Evolutionary conservation across 2,113 vertebrate species (phyloP).

Genomic region (Corapipo altera): DNA sequence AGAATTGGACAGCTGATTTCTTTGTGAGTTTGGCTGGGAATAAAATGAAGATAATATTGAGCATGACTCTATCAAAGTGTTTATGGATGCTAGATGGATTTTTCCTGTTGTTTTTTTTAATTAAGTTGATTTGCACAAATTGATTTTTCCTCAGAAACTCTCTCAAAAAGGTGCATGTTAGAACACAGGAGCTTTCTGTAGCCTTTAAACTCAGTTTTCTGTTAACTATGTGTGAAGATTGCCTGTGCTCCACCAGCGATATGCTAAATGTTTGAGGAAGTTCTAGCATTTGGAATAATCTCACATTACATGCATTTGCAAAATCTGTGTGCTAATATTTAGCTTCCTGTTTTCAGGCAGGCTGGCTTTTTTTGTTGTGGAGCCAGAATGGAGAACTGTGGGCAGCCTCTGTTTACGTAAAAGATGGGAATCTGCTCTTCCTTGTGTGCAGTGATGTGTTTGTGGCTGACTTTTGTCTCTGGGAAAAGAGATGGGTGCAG

Average conservation of each 20-base stretch:
- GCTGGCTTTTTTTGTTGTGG: not conserved
- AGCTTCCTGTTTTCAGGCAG: not conserved
- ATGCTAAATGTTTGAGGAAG: not conserved
- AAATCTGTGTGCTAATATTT: not conserved
- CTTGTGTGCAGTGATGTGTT: accelerated
- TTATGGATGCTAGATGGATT: not conserved
- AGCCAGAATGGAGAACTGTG: not conserved
- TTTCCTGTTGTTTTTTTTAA: not conserved
- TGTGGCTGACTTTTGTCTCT: not conserved
- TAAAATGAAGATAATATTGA: not conserved
- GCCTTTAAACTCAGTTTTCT: not conserved
- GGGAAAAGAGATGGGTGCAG: not conserved
- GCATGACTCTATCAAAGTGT: not conserved
- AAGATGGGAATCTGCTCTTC: not conserved
- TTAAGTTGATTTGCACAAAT: not conserved
- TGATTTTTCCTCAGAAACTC: not conserved
- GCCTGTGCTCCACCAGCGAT: not conserved
- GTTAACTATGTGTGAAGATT: not conserved
- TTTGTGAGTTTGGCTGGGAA: not conserved
- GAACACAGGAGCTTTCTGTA: not conserved
- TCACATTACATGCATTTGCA: not conserved
- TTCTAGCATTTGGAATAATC: not conserved
- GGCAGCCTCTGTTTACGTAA: not conserved
- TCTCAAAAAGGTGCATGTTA: not conserved
- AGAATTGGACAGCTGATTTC: not conserved